A percentile compares a stretch with the other conserved stretches of the same genome.
phyloP scores from a whole-genome alignment of 1,140 invertebrate species.

The Battus philenor region DNA sequence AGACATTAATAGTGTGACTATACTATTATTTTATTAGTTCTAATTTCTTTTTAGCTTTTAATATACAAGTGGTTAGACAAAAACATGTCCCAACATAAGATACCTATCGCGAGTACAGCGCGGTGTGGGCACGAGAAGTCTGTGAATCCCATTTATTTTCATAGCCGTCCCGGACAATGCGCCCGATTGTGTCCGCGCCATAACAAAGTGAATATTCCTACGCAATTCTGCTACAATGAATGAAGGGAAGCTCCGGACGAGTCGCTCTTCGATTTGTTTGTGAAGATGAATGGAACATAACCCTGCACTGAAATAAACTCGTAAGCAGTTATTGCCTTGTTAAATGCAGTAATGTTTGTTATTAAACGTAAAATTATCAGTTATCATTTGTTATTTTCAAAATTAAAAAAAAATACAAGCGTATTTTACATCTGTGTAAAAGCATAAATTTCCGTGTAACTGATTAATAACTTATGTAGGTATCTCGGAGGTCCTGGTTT shows the following conservation, averaged over 20 bases:
- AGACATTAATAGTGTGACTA: too few species aligned
- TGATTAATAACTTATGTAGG: too few species aligned
- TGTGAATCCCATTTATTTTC: conserved; percentile 59
- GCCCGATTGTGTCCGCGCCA: conserved; percentile 43
- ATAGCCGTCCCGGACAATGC: conserved; percentile 40
- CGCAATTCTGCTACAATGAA: conserved; percentile 41
- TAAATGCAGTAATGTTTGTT: conserved; percentile 22
- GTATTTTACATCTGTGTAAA: too few species aligned
- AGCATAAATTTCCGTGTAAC: too few species aligned
- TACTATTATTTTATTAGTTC: too few species aligned
- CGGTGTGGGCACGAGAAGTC: conserved; percentile 8
- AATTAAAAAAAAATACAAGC: too few species aligned
- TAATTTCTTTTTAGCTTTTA: too few species aligned
- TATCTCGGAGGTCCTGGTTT: too few species aligned
- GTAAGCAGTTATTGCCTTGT: conserved; percentile 28
- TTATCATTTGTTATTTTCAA: too few species aligned
- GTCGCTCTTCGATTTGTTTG: conserved; percentile 48
- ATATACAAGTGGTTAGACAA: conserved; percentile 1
- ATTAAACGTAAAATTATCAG: conserved; percentile 4
- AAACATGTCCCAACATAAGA: conserved; percentile 11
- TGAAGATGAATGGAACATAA: conserved; percentile 63
- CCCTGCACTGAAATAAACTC: conserved; percentile 33
- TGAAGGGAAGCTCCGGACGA: conserved; percentile 42
- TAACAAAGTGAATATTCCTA: conserved; percentile 49
- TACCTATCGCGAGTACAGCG: conserved; percentile 8